phyloP scores from a whole-genome alignment of 2,888 invertebrate species.

The Rhagonycha lutea region DNA sequence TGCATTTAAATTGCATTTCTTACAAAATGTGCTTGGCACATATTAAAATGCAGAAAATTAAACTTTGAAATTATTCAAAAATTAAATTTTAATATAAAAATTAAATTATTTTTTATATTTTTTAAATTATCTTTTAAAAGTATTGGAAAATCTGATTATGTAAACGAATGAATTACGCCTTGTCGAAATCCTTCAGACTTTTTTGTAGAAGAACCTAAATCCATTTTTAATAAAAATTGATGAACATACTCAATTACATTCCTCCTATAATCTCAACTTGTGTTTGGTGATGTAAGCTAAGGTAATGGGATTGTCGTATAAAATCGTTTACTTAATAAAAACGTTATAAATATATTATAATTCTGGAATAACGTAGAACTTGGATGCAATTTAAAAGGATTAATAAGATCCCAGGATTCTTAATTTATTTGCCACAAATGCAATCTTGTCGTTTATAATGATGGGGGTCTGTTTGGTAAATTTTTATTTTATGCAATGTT shows the following conservation, averaged over 20 bases:
- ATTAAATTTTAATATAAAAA: neutral
- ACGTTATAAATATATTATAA: too few species aligned
- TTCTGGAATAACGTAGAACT: too few species aligned
- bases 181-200: neutral
- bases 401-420: neutral
- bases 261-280: neutral
- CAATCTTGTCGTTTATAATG: too few species aligned
- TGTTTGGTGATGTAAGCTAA: too few species aligned
- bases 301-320: too few species aligned
- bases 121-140: neutral
- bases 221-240: conserved; percentile 23
- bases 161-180: neutral
- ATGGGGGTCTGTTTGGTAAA: too few species aligned
- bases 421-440: neutral
- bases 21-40: neutral
- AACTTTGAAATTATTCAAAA: neutral
- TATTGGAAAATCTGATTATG: neutral
- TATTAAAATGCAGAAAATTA: neutral
- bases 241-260: conserved; percentile 1
- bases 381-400: too few species aligned
- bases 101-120: neutral
- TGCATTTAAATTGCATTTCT: neutral
- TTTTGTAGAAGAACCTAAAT: neutral
- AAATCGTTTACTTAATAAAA: too few species aligned
- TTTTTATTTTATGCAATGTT: too few species aligned